phyloP scores from a whole-genome alignment of 2,797 vertebrate species.

The Cynopterus sphinx region DNA sequence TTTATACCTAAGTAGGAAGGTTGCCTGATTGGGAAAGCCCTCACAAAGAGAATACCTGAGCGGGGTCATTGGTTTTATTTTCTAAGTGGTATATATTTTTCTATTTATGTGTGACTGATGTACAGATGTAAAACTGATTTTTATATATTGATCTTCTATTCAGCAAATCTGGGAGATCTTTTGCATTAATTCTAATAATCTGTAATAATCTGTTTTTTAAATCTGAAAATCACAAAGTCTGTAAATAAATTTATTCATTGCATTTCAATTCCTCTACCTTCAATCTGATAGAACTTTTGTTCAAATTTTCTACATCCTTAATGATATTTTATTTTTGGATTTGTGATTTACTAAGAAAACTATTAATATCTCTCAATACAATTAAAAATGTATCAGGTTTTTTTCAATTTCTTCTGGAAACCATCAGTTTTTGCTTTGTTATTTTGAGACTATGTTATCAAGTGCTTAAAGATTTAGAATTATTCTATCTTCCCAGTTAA shows the following conservation, averaged over 20 bases:
- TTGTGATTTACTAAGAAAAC: neutral
- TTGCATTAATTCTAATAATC: neutral
- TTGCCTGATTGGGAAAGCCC: neutral
- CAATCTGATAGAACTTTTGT: neutral
- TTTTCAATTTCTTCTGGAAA: neutral
- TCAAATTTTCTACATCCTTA: neutral
- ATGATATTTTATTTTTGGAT: neutral
- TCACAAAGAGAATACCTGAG: neutral
- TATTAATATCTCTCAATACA: neutral
- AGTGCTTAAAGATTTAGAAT: neutral
- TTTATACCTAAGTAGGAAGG: neutral
- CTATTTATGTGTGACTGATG: neutral
- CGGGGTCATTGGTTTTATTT: neutral
- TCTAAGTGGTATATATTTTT: neutral
- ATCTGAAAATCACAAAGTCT: neutral
- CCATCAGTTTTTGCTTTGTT: neutral
- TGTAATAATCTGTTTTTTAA: neutral
- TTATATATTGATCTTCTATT: neutral
- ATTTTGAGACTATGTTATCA: neutral
- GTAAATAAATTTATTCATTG: neutral
- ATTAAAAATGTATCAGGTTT: neutral
- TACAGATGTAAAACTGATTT: neutral
- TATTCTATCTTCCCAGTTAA: neutral
- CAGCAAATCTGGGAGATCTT: neutral
- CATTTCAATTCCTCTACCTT: neutral